Evolutionary conservation across 64 coral and sea anemone species (phyloP).

Genomic region (Acropora tenuis): DNA sequence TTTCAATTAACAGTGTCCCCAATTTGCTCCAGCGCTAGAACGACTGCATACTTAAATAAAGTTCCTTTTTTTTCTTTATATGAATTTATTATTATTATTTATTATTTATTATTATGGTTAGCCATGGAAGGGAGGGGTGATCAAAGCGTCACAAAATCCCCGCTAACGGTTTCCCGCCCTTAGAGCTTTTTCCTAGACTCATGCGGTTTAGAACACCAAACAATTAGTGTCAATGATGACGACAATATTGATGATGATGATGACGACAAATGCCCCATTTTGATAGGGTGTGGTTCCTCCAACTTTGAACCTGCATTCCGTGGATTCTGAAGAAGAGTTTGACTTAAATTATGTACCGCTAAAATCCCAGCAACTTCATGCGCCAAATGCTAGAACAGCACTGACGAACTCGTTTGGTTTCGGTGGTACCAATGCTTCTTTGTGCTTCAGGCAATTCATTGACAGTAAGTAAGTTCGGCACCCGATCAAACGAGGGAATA

Average conservation of each 20-base stretch:
- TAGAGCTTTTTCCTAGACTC: no score
- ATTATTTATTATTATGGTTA: no score
- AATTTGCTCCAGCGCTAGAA: no score
- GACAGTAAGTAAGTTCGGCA: background rate
- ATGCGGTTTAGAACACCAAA: background rate
- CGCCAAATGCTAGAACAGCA: constrained; percentile 35
- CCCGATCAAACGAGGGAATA: background rate
- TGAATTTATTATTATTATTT: no score
- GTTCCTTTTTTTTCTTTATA: no score
- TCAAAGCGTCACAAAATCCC: no score
- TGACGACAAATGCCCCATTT: background rate
- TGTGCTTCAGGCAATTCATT: constrained; percentile 75
- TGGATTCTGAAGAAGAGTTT: constrained; percentile 79
- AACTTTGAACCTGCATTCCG: constrained; percentile 85
- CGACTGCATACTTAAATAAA: no score
- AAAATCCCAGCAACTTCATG: constrained; percentile 53
- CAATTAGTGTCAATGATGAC: background rate
- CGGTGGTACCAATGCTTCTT: constrained; percentile 91
- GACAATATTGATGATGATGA: background rate
- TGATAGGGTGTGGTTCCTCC: constrained; percentile 78
- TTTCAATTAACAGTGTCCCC: no score
- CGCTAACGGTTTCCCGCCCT: no score
- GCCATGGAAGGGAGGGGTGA: no score
- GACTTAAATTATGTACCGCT: constrained; percentile 84
- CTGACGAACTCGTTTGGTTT: constrained; percentile 97